These are phyloP conservation scores for Gonocerus acuteangulatus DNA, from an alignment of 2,888 invertebrate genomes.

Conservation along the genomic window DNA sequence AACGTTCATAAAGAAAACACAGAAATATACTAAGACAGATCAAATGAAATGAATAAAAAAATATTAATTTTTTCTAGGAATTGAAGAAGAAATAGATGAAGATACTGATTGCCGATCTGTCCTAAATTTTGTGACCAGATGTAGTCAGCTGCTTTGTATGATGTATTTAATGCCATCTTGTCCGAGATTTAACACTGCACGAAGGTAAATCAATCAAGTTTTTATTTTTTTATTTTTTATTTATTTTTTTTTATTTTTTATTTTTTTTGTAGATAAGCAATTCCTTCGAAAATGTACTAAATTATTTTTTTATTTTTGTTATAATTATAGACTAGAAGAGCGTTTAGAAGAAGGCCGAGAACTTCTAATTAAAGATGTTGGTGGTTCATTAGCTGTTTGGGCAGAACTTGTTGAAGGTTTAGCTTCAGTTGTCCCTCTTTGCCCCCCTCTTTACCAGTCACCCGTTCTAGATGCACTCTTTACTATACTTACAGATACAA, in stretches of 20 bases:
- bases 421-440: conserved; percentile 70
- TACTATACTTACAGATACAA: conserved; percentile 67
- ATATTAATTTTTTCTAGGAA: conserved; percentile 12
- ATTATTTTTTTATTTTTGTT: no score
- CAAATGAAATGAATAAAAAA: no score
- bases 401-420: conserved; percentile 46
- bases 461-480: conserved; percentile 81
- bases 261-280: background rate
- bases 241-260: background rate
- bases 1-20: no score
- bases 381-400: conserved; percentile 41
- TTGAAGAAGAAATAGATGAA: conserved; percentile 41
- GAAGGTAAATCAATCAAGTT: conserved; percentile 43
- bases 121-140: conserved; percentile 74
- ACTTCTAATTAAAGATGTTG: conserved; percentile 60
- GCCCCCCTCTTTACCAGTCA: conserved; percentile 69
- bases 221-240: background rate
- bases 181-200: conserved; percentile 84
- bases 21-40: no score
- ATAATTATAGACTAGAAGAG: conserved; percentile 54
- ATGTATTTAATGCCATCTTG: conserved; percentile 94
- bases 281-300: no score
- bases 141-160: conserved; percentile 77
- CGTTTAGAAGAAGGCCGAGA: conserved; percentile 25
- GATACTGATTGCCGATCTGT: conserved; percentile 69